Evolutionary conservation across 2,888 invertebrate species (phyloP).

Genomic region (Drosophila histrio): DNA sequence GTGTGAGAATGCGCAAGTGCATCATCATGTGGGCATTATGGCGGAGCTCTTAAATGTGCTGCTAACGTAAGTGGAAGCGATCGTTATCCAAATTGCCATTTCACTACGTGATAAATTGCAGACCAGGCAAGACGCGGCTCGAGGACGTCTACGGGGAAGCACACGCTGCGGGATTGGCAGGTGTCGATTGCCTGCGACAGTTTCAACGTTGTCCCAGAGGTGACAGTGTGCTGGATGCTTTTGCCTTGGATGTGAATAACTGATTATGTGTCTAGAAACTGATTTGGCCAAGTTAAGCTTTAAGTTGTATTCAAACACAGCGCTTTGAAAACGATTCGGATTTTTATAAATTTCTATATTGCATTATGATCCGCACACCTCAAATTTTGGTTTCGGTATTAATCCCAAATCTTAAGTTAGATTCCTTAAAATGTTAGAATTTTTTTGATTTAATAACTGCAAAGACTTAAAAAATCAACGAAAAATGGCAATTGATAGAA

Average conservation of each 20-base stretch:
- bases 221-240: constrained; percentile 85
- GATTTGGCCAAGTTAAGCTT: constrained; percentile 35
- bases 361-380: too few species aligned
- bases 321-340: too few species aligned
- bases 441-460: too few species aligned
- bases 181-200: constrained; percentile 86
- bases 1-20: constrained; percentile 82
- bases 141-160: constrained; percentile 86
- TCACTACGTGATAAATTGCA: constrained; percentile 13
- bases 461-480: too few species aligned
- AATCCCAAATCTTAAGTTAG: too few species aligned
- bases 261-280: constrained; percentile 17
- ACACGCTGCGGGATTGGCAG: constrained; percentile 70
- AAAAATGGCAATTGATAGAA: too few species aligned
- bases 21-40: constrained; percentile 77
- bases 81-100: neutral
- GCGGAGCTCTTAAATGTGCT: constrained; percentile 62
- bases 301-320: neutral
- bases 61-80: constrained; percentile 42
- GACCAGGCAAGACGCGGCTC: constrained; percentile 83
- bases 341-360: too few species aligned
- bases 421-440: too few species aligned
- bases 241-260: constrained; percentile 48
- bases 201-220: constrained; percentile 87
- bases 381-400: too few species aligned